Evolutionary conservation across 53 echinoderm and acorn worm genomes (phyloP), one percentile per base, ranked within the genome.

Genomic region (Paracentrotus lividus): DNA sequence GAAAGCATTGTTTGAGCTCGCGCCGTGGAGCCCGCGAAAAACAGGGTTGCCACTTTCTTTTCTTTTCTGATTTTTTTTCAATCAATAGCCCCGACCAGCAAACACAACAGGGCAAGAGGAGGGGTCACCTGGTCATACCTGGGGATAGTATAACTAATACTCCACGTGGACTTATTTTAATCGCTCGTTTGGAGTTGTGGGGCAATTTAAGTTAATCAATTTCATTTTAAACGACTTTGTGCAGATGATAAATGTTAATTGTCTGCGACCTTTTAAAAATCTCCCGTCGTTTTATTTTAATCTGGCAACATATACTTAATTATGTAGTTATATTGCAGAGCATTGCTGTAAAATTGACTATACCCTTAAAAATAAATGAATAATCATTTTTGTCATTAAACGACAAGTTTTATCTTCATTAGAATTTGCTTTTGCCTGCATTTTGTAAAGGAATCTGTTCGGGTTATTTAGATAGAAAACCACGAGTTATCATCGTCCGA

Each of bases 1-100:
- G 13, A 81, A 81, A 81, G 24, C 81, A 81, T 81, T 81, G 81
- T 81, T 81, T 45, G 81, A 81, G 26, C 81, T 81, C 81, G n/a
- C 45, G 20, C 81, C 44, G 26, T 26, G 45, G 26, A 81, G 47
- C 81, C 81, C 49, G 81, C 81, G 81, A 81, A 81, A 76, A 45
- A 44, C 47, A 81, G 81, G 49, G 47, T 81, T 49, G 49, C 72
- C 40, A 47, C 26, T 81, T 81, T 81, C 26, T 81, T 34, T 78
- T 44, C 12, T 81, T 81, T 81, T 47, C 81, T 45, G 81, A 81
- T 81, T 81, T 81, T n/a, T n/a, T 47, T 27, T 47, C 81, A 81
- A 72, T 72, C 72, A 72, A 72, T 72, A 72, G 72, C 40, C 3
- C n/a, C 40, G 72, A 10, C 18, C 38, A 72, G 72, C 72, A 40